Percentiles rank a stretch among this genome's conserved stretches.
phyloP scores from a whole-genome alignment of 2,113 vertebrate species.

The Odontesthes bonariensis region DNA sequence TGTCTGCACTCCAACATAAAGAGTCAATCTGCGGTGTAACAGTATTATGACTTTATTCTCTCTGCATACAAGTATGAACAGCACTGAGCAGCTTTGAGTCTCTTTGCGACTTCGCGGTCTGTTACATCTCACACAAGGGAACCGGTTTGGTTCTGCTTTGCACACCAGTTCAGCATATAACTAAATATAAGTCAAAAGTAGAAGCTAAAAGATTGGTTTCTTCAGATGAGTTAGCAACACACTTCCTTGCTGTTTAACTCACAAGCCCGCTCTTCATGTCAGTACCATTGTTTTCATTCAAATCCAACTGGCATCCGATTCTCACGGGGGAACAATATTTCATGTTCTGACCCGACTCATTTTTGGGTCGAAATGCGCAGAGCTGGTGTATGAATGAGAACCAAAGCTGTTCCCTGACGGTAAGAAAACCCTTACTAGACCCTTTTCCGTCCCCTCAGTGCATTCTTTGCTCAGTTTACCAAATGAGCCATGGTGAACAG shows the following conservation, averaged over 20 bases:
- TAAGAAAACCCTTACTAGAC: not conserved
- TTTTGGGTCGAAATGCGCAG: not conserved
- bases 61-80: not conserved
- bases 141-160: not conserved
- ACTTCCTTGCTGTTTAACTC: no score
- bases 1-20: not conserved
- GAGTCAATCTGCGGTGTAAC: not conserved
- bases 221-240: not conserved
- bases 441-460: not conserved
- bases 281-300: not conserved
- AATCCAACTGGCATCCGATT: not conserved
- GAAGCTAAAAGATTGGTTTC: not conserved
- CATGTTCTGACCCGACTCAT: not conserved
- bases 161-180: not conserved
- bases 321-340: no score
- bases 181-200: not conserved
- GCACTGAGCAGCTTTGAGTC: not conserved
- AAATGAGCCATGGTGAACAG: conserved; percentile 32
- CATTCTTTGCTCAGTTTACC: not conserved
- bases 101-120: not conserved
- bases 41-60: no score
- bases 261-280: no score
- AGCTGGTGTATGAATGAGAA: not conserved
- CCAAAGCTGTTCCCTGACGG: no score
- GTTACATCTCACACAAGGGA: not conserved